Evolutionary conservation across 2,888 invertebrate species (phyloP), one percentile per base, ranked within the genome.

Genomic region (Trichacis sp.): DNA sequence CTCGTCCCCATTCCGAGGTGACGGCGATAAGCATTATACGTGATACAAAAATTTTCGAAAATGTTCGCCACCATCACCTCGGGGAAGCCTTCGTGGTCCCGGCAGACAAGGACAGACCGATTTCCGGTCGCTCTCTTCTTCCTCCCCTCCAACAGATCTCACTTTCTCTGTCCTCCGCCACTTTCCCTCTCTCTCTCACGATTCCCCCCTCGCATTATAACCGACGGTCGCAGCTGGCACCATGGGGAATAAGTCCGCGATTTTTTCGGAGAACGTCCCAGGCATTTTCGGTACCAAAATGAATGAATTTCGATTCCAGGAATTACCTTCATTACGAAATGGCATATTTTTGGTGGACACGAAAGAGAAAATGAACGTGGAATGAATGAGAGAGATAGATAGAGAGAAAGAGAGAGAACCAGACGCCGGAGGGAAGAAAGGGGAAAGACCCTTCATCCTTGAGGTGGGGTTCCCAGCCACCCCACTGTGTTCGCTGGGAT

Each of bases 401-500:
- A 2, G 33, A 63, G 56, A 42, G 55, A 63, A 64, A 50, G 66
- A 58, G 65, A 56, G 56, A 42, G 46, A 50, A 38, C 50, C 30
- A 48, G 47, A 42, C 14, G 18, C 48, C 50, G 47, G 55, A 61
- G 52, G 63, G 51, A 50, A 58, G 71, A 58, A 62, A 64, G 71
- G 69, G 70, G 69, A 61, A 66, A 29, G 59, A 66, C 68, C 69
- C 70, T 77, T 76, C 76, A 77, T 77, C 77, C 76, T 78, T 78
- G 76, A 78, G 77, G 77, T 78, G 77, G 77, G 77, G 77, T 74
- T 73, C 76, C 77, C 71, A 76, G 78, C 73, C 77, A 78, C 79
- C 81, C 79, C 33, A 78, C 78, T 77, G 79, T 76, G 78, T 80
- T 80, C 73, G 77, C 74, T 77, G 77, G 82, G 82, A 82, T 82